These are phyloP conservation scores for Eurystomus glaucurus DNA, from an alignment of 2,797 vertebrate species.

Conservation along the genomic window DNA sequence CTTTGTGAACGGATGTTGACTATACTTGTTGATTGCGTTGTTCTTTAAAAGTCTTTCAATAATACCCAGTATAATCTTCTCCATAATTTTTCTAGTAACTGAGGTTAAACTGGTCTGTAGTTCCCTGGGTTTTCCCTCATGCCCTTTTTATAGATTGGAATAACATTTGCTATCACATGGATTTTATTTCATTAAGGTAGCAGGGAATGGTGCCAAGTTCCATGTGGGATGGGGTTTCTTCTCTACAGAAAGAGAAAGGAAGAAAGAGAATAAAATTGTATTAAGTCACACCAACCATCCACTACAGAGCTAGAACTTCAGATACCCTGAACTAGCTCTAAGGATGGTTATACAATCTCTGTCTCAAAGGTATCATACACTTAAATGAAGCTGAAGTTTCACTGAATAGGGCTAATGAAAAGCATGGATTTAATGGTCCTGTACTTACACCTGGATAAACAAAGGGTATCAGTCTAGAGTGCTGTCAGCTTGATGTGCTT, in stretches of 20 bases:
- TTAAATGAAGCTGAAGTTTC: background rate
- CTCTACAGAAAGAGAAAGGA: background rate
- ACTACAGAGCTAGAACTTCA: background rate
- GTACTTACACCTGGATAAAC: constrained; percentile 15
- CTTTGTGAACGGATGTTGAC: background rate
- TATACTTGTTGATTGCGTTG: background rate
- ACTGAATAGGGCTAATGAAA: constrained; percentile 11
- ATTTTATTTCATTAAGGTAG: background rate
- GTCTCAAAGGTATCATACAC: constrained; percentile 2
- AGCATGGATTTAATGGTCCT: constrained; percentile 35
- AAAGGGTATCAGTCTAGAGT: background rate
- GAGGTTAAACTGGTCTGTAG: background rate
- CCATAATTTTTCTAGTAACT: background rate
- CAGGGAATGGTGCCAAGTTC: background rate
- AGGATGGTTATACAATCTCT: background rate
- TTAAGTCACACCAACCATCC: background rate
- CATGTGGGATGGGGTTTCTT: background rate
- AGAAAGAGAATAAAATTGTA: background rate
- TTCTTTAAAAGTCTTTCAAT: background rate
- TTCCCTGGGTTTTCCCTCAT: background rate
- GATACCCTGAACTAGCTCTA: background rate
- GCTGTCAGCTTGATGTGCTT: background rate
- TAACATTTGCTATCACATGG: background rate
- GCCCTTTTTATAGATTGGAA: background rate
- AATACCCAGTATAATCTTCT: background rate